Base-by-base conservation (phyloP, 2,797 vertebrate species). In the Cryptoblepharus egeriae region DNA sequence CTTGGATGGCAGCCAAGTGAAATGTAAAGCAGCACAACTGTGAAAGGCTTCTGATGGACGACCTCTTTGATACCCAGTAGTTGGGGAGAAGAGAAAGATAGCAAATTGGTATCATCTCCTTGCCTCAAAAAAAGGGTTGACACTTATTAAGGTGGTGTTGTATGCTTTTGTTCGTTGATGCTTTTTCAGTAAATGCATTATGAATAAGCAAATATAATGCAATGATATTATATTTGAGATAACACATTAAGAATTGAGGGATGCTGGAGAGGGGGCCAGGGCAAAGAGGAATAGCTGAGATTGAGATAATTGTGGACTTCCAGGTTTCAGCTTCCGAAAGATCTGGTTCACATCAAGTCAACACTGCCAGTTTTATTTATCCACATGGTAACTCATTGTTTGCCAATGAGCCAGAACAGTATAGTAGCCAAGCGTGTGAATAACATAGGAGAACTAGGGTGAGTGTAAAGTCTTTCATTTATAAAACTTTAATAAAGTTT, bases 1-100 rank as follows among this genome's bases (percentile, higher is more conserved):
- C 55, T 71, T 85, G 77, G 60, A 81, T 64, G 9, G 37, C 75
- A 76, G 85, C 77, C 71, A 87, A 87, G 83, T 82, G 70, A 73
- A 61, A 90, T 84, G 84, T 84, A 69, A 82, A 88, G 80, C 49
- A 83, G 10, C 39, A 26, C 80, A 61, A 65, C 0, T 79, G 68
- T 57, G 73, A 88, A 65, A 72, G 45, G 9, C n/a, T 78, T 79
- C 70, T 9, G 69, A 71, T 1, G 22, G 57, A 6, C 80, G 86
- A 87, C 83, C 70, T 82, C 77, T 83, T 57, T 84, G 83, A 61
- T 3, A 3, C 67, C 61, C 78, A 64, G 8, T 39, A 70, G 85
- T 65, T n/a, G 49, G 73, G 12, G 83, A 91, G 81, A 42, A 69
- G 49, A n/a, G 67, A 72, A 20, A 13, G 37, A 7, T 16, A 22